These are phyloP conservation scores for Drosophila navojoa DNA, from an alignment of 1,140 invertebrate genomes.

Conservation along the genomic window DNA sequence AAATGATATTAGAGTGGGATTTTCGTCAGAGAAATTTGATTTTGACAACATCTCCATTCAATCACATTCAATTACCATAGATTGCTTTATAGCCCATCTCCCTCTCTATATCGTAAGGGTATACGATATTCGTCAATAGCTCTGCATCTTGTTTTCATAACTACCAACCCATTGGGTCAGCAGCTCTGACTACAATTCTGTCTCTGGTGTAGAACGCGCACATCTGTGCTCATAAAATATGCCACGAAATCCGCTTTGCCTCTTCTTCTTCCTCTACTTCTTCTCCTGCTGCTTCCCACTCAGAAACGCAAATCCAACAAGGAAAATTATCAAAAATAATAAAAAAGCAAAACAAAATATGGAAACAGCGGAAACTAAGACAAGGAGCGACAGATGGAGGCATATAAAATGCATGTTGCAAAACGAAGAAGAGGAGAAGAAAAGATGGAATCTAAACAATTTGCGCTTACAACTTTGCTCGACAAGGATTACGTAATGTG, in stretches of 20 bases:
- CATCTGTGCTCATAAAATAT: constrained; percentile 69
- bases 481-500: constrained; percentile 64
- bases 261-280: constrained; percentile 31
- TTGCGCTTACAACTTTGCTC: constrained; percentile 61
- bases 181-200: neutral
- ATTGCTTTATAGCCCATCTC: no score
- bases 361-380: constrained; percentile 20
- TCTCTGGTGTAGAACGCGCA: constrained; percentile 25
- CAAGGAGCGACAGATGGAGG: constrained; percentile 11
- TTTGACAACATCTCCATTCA: no score
- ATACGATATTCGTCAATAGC: neutral
- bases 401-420: constrained; percentile 61
- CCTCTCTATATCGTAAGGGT: neutral
- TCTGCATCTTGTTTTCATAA: neutral
- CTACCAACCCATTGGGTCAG: constrained; percentile 15
- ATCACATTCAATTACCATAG: no score
- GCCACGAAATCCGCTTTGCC: constrained; percentile 64
- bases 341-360: constrained; percentile 31
- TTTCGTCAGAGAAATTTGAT: no score
- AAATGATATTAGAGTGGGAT: no score
- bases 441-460: constrained; percentile 71
- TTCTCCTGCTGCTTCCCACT: constrained; percentile 8
- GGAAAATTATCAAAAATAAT: constrained; percentile 75
- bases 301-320: constrained; percentile 57
- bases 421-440: constrained; percentile 38